Base-by-base conservation (phyloP, 2,888 invertebrate species). In the Pammene fasciana region DNA sequence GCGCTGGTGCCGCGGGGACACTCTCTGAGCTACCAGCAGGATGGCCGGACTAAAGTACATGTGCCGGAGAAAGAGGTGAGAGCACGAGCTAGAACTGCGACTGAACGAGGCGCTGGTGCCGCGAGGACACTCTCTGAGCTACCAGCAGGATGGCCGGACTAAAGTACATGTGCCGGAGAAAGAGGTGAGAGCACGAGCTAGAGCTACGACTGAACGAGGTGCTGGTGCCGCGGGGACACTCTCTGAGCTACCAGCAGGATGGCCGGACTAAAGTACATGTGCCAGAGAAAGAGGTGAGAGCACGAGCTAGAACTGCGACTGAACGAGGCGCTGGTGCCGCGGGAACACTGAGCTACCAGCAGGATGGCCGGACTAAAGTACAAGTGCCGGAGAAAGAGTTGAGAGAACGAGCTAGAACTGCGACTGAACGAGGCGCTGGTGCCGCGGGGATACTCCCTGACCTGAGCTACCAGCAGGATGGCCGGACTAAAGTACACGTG, bases 1-100 rank as follows among this genome's bases (percentile, higher is more conserved):
- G 94, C 95, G 76, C 93, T 97, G 75, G 92, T 97, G 73, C 93
- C 96, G 0, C 94, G 93, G 70, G 94, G 94, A 74, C 96, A 96
- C 83, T 94, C 94, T 78, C 88, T 94, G 75, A 93, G 90, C 76
- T 93, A 94, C 81, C 95, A 95, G 82, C 85, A 93, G 76, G 86
- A 84, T 85, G 95, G 83, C n/a, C 84, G 91, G 81, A 91, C 93
- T 74, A 92, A 94, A 54, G 81, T 93, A 50, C 89, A 93, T 76
- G 93, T 85, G 80, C 95, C 95, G 59, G 92, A 82, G 55, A 89
- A 84, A 79, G 88, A 94, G 90, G 95, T 95, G 26, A 26, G 26
- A 79, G 72, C 45, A 13, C 5, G 45, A 4, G 26, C 26, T 26
- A 26, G 26, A 26, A 4, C 26, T 26, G 26, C 4, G 26, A 26